A percentile compares a stretch with the other conserved stretches of the same genome.
These are phyloP conservation scores for Acanthochromis polyacanthus DNA, from an alignment of 2,113 vertebrate species.

Conservation along the genomic window DNA sequence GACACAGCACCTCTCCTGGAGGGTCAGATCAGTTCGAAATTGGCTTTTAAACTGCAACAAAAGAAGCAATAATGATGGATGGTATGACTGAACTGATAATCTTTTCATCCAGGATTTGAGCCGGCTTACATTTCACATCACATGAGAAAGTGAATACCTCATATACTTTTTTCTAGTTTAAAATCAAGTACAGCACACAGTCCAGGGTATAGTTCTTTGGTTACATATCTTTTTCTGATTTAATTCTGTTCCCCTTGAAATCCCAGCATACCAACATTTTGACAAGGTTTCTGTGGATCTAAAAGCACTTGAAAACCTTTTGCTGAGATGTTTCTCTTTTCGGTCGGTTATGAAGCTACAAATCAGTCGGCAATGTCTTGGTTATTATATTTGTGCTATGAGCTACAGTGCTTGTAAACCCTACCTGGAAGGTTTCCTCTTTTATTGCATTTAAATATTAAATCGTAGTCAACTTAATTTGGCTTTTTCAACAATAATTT, in stretches of 20 bases:
- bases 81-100: slow-evolving; percentile 21
- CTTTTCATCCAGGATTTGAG: slow-evolving; percentile 9
- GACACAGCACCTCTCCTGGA: not conserved
- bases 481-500: too few species aligned
- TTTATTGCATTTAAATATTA: too few species aligned
- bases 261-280: not conserved
- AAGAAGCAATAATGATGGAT: slow-evolving; percentile 28
- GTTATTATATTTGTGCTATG: too few species aligned
- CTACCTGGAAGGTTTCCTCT: too few species aligned
- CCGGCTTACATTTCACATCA: slow-evolving; percentile 23
- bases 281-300: not conserved
- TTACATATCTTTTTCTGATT: too few species aligned
- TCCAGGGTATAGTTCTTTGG: too few species aligned
- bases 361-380: too few species aligned
- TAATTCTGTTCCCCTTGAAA: not conserved
- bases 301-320: not conserved
- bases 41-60: slow-evolving; percentile 30
- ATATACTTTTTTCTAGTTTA: not conserved
- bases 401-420: too few species aligned
- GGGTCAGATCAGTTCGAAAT: slow-evolving; percentile 37
- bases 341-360: too few species aligned
- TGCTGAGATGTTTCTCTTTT: not conserved
- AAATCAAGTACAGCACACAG: not conserved
- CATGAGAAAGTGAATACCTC: not conserved
- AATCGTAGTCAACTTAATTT: too few species aligned